phyloP scores from a whole-genome alignment of 1,140 invertebrate genomes.

The Triops longicaudatus region DNA sequence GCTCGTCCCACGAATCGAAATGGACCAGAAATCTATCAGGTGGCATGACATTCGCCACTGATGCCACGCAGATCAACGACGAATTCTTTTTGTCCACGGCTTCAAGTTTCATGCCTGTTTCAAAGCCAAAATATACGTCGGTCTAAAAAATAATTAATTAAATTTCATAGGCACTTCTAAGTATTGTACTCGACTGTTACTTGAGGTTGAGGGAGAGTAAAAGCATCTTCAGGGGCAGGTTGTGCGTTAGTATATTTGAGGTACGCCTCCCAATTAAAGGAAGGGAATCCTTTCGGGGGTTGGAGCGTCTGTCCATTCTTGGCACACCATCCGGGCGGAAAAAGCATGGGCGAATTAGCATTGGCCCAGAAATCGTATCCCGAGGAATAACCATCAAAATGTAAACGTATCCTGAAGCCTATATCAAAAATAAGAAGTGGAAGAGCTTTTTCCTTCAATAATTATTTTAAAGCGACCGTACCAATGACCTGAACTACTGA shows the following conservation, averaged over 20 bases:
- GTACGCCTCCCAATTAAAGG: slow-evolving; percentile 79
- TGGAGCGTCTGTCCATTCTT: slow-evolving; percentile 62
- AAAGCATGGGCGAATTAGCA: slow-evolving; percentile 80
- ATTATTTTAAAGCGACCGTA: slow-evolving; percentile 25
- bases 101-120: slow-evolving; percentile 86
- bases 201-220: background rate
- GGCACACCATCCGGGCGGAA: slow-evolving; percentile 88
- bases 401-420: slow-evolving; percentile 73
- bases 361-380: slow-evolving; percentile 92
- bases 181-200: background rate
- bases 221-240: slow-evolving; percentile 52
- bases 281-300: slow-evolving; percentile 55
- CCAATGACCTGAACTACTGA: slow-evolving; percentile 70
- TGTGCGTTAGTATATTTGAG: slow-evolving; percentile 63
- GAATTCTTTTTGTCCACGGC: slow-evolving; percentile 87
- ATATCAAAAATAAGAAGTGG: slow-evolving; percentile 28
- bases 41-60: slow-evolving; percentile 72
- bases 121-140: slow-evolving; percentile 64
- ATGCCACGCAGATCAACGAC: slow-evolving; percentile 46
- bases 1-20: slow-evolving; percentile 90
- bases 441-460: background rate
- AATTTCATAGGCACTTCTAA: no score
- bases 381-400: slow-evolving; percentile 86
- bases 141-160: slow-evolving; percentile 43
- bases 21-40: slow-evolving; percentile 71